phyloP scores from a whole-genome alignment of 2,888 invertebrate genomes.

The Megastigmus dorsalis region DNA sequence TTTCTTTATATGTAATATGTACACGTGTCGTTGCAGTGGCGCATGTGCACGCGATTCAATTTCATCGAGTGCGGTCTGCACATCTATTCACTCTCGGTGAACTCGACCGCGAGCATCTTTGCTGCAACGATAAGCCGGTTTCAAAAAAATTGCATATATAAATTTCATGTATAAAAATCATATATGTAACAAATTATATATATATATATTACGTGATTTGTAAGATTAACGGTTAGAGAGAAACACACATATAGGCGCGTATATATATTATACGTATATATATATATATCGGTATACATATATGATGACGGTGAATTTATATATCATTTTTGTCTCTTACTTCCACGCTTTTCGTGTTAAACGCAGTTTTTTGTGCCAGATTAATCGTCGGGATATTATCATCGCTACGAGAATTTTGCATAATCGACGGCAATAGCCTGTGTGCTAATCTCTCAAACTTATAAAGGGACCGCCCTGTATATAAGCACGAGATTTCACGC shows the following conservation, averaged over 20 bases:
- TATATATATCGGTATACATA: slow-evolving; percentile 43
- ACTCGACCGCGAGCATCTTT: not conserved
- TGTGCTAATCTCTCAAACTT: slow-evolving; percentile 66
- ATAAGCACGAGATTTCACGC: slow-evolving; percentile 68
- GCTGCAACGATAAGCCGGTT: not conserved
- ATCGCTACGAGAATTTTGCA: not conserved
- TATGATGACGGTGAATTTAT: slow-evolving; percentile 37
- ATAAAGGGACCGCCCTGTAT: slow-evolving; percentile 71
- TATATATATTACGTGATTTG: slow-evolving; percentile 29
- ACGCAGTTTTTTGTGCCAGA: too few relatives aligned
- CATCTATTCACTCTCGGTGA: slow-evolving; percentile 6
- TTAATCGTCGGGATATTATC: too few relatives aligned
- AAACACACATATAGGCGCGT: slow-evolving; percentile 38
- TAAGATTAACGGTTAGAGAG: slow-evolving; percentile 28
- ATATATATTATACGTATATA: slow-evolving; percentile 39
- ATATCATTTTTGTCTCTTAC: slow-evolving; percentile 15
- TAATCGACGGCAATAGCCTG: not conserved
- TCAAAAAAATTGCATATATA: slow-evolving; percentile 32
- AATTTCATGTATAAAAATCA: slow-evolving; percentile 24
- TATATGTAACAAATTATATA: slow-evolving; percentile 29
- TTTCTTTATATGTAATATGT: not conserved
- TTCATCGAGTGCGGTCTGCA: not conserved
- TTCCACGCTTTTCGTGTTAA: too few relatives aligned
- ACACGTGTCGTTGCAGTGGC: not conserved
- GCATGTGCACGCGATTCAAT: not conserved